phyloP scores from a whole-genome alignment of 1,140 invertebrate genomes.

The Pectinophora gossypiella region DNA sequence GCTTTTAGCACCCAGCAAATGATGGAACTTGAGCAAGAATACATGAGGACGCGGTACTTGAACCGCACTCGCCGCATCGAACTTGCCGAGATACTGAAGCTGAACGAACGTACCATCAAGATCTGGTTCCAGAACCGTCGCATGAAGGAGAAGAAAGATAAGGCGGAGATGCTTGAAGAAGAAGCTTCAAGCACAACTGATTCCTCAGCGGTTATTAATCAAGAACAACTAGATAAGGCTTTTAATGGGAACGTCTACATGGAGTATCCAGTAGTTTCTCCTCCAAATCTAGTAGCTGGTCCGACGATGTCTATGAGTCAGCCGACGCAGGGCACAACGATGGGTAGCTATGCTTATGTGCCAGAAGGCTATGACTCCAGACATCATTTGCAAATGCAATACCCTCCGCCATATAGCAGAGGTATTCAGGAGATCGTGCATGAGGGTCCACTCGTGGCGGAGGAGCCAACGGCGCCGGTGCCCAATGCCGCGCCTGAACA shows the following conservation, averaged over 20 bases:
- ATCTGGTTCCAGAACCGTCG: slow-evolving; percentile 98
- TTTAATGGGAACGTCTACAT: background rate
- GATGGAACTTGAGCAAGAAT: slow-evolving; percentile 95
- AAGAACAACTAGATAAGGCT: background rate
- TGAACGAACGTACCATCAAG: slow-evolving; percentile 96
- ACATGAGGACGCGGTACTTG: slow-evolving; percentile 96
- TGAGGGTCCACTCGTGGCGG: background rate
- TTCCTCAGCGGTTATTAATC: background rate
- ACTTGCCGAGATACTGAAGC: slow-evolving; percentile 92
- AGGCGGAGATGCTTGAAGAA: slow-evolving; percentile 6
- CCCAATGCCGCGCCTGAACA: background rate
- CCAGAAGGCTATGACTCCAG: background rate
- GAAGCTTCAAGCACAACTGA: background rate
- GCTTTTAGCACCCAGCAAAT: slow-evolving; percentile 96
- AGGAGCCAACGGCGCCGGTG: background rate
- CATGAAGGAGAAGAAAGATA: slow-evolving; percentile 97
- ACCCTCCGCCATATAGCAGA: background rate
- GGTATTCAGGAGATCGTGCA: background rate
- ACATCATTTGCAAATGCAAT: background rate
- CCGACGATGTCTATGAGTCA: background rate
- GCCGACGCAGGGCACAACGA: background rate
- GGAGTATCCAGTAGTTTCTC: slow-evolving; percentile 1
- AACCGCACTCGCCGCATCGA: slow-evolving; percentile 94
- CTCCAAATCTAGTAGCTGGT: background rate
- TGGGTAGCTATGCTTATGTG: background rate